A percentile compares a stretch with the other conserved stretches of the same genome.
Evolutionary conservation across 1,140 invertebrate species (phyloP).

Genomic region (Drosophila biarmipes): DNA sequence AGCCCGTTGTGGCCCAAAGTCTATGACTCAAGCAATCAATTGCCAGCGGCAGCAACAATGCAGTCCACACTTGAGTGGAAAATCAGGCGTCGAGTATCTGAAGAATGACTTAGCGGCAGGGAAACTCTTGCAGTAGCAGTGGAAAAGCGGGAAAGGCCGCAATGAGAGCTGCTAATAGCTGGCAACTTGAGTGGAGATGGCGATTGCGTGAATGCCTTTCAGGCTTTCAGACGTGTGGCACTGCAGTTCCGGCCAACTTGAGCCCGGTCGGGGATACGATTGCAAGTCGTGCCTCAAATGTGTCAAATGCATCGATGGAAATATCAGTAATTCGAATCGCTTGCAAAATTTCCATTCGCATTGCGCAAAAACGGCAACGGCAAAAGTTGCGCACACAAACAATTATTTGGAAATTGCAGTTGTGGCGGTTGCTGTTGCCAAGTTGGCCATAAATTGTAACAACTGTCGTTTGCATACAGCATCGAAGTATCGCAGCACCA

Average conservation of each 20-base stretch:
- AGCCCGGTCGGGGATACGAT: slow-evolving; percentile 26
- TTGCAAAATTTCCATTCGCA: slow-evolving; percentile 76
- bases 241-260: slow-evolving; percentile 63
- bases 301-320: slow-evolving; percentile 75
- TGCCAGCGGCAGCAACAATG: slow-evolving; percentile 56
- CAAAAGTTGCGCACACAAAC: slow-evolving; percentile 53
- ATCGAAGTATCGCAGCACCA: slow-evolving; percentile 49
- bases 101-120: slow-evolving; percentile 78
- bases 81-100: slow-evolving; percentile 75
- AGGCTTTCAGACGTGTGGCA: slow-evolving; percentile 66
- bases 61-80: slow-evolving; percentile 60
- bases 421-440: slow-evolving; percentile 32
- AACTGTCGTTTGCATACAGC: slow-evolving; percentile 80
- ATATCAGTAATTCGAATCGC: slow-evolving; percentile 72
- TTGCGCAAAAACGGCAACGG: slow-evolving; percentile 65
- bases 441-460: slow-evolving; percentile 74
- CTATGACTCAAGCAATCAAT: slow-evolving; percentile 81
- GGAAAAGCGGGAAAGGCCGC: slow-evolving; percentile 36
- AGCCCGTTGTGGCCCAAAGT: slow-evolving; percentile 62
- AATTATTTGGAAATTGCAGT: slow-evolving; percentile 58
- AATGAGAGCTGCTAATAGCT: slow-evolving; percentile 71
- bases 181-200: slow-evolving; percentile 46
- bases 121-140: slow-evolving; percentile 44
- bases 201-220: slow-evolving; percentile 68
- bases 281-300: slow-evolving; percentile 53